Base-by-base conservation (phyloP, 2,888 invertebrate genomes). In the Aquatica leii region DNA sequence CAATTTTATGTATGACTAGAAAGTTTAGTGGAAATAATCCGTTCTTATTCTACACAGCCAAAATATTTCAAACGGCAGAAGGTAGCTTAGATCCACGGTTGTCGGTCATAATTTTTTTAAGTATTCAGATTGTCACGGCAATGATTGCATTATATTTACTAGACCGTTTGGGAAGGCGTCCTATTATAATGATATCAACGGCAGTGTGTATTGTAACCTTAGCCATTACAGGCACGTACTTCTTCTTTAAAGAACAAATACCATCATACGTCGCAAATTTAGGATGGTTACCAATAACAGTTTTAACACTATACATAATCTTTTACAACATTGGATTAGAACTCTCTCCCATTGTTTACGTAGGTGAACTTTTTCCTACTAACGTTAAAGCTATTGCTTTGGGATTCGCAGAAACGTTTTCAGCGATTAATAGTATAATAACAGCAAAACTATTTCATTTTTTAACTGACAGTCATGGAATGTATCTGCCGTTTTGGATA, bases 1-100 rank as follows among this genome's bases (percentile, higher is more conserved):
- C 88, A 9, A 85, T 86, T 21, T 81, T 91, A 11, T 85, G 86
- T 72, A 82, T 85, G 1, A 85, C 86, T 24, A 86, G 86, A 73
- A 90, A 91, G 74, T 82, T 88, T 55, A 87, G 87, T 72, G 88
- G 88, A 0, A 87, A 87, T 65, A 87, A 87, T 62, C 87, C 88
- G 0, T 84, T 88, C 5, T 82, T 88, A 5, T 86, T 87, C 1
- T 88, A 88, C 72, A 85, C 87, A 0, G 86, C 87, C 63, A 82
- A 82, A 1, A 90, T 91, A 71, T 90, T 91, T 74, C 82, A 83
- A 69, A 74, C 80, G 31, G 75, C 79, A 34, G 80, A 79, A 2
- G 82, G 81, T 50, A 78, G 80, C 20, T 80, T 88, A 24, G 77
- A 81, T 62, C 81, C 86, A 1, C 83, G 85, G 67, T 78, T 86